These are phyloP conservation scores for Biston stratarius DNA, from an alignment of 2,888 invertebrate species.

Conservation along the genomic window DNA sequence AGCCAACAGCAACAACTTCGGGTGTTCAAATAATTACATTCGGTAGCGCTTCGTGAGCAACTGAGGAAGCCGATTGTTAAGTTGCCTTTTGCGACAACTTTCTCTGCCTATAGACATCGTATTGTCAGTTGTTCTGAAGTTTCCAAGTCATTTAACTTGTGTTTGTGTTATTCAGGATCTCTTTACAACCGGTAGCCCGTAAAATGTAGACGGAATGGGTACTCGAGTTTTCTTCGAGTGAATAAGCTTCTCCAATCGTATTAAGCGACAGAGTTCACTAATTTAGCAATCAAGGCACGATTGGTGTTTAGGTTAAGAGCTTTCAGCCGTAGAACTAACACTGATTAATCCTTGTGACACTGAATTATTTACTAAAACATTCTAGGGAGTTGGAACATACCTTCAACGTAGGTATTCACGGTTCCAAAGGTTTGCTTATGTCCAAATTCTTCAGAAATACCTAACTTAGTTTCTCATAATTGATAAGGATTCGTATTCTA, in stretches of 20 bases:
- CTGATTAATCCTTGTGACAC: slow-evolving; percentile 39
- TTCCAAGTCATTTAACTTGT: slow-evolving; percentile 18
- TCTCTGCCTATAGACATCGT: neutral
- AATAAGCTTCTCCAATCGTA: slow-evolving; percentile 2
- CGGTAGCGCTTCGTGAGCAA: slow-evolving; percentile 18
- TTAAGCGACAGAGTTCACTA: slow-evolving; percentile 15
- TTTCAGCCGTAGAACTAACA: slow-evolving; percentile 33
- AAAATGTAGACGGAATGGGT: slow-evolving; percentile 16
- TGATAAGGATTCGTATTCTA: neutral
- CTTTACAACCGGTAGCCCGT: slow-evolving; percentile 10
- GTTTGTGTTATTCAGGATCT: slow-evolving; percentile 12
- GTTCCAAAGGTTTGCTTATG: slow-evolving; percentile 5
- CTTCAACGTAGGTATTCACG: slow-evolving; percentile 12
- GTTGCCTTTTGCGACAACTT: slow-evolving; percentile 15
- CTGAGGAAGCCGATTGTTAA: slow-evolving; percentile 23
- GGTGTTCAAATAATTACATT: slow-evolving; percentile 28
- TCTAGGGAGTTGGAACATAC: slow-evolving; percentile 21
- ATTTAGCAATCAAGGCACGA: slow-evolving; percentile 30
- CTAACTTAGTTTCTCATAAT: neutral
- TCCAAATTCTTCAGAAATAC: slow-evolving; percentile 18
- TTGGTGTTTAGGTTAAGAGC: slow-evolving; percentile 38
- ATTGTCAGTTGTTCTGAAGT: slow-evolving; percentile 15
- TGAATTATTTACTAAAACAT: slow-evolving; percentile 41
- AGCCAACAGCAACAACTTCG: slow-evolving; percentile 39
- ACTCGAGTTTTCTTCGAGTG: slow-evolving; percentile 10